Conservation (phyloP, 2,113 vertebrate species). For the Myanophis thanlyinensis region DNA sequence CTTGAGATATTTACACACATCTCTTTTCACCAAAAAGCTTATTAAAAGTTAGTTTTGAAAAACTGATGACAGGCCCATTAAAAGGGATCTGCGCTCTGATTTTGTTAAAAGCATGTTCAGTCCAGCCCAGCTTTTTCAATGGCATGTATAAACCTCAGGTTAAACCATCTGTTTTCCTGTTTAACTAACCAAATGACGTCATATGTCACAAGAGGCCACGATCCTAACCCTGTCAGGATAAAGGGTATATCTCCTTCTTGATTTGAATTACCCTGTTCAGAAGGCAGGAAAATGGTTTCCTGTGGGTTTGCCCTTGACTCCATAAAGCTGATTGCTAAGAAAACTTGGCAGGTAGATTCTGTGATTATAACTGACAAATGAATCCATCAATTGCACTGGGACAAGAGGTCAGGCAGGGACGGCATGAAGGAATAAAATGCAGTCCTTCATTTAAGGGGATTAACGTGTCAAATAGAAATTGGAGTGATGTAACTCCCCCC, state of each 20-base stretch:
- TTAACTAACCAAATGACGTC: background rate
- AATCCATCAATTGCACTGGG: conserved; percentile 14
- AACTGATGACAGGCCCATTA: conserved; percentile 21
- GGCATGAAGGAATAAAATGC: conserved; percentile 8
- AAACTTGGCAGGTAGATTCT: conserved; percentile 42
- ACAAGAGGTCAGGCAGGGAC: conserved; percentile 26
- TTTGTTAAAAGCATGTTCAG: background rate
- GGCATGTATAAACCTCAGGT: background rate
- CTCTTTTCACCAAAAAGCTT: background rate
- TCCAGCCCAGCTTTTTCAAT: conserved; percentile 15
- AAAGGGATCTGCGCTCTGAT: conserved; percentile 2
- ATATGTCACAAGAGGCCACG: background rate
- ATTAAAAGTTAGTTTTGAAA: background rate
- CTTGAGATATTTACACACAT: conserved; percentile 1
- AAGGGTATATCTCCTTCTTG: background rate
- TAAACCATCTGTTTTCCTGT: background rate
- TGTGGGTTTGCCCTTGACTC: background rate
- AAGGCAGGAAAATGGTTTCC: conserved; percentile 28
- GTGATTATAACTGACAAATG: conserved; percentile 41
- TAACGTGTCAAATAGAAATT: background rate
- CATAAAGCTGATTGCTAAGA: conserved; percentile 33
- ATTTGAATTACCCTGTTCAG: conserved; percentile 36
- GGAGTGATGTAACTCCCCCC: background rate
- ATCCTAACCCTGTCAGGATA: background rate
- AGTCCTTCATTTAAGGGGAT: background rate